phyloP scores from a whole-genome alignment of 2,888 invertebrate genomes.

The Dyspetes luteomarginatus region DNA sequence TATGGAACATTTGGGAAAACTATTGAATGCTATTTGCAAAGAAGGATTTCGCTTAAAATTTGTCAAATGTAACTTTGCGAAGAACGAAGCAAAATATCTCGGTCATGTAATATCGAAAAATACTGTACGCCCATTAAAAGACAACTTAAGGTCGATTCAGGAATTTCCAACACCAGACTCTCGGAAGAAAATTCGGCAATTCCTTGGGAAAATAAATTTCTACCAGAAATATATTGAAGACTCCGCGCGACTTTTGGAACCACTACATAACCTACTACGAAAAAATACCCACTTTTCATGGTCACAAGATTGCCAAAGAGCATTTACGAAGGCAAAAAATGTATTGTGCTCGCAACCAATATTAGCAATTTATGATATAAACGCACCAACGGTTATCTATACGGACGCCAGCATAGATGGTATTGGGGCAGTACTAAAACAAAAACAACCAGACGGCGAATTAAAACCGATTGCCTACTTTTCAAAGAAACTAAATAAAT shows the following conservation, averaged over 20 bases:
- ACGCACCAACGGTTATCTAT: slow-evolving; percentile 58
- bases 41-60: slow-evolving; percentile 50
- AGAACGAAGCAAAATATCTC: slow-evolving; percentile 39
- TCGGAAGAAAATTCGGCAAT: slow-evolving; percentile 61
- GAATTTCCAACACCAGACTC: slow-evolving; percentile 62
- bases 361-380: slow-evolving; percentile 55
- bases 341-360: slow-evolving; percentile 60
- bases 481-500: slow-evolving; percentile 66
- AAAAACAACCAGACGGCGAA: slow-evolving; percentile 59
- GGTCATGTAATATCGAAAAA: slow-evolving; percentile 45
- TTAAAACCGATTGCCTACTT: slow-evolving; percentile 63
- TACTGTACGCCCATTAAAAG: slow-evolving; percentile 51
- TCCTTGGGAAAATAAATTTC: slow-evolving; percentile 60
- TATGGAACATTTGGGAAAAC: slow-evolving; percentile 27
- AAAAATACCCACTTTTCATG: slow-evolving; percentile 50
- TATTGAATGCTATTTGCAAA: slow-evolving; percentile 13
- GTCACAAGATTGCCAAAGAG: slow-evolving; percentile 56
- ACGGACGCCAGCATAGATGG: slow-evolving; percentile 64
- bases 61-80: slow-evolving; percentile 34
- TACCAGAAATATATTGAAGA: slow-evolving; percentile 42
- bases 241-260: slow-evolving; percentile 52
- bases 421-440: slow-evolving; percentile 65
- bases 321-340: slow-evolving; percentile 56
- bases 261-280: slow-evolving; percentile 56
- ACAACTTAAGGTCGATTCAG: slow-evolving; percentile 61